Percentiles rank a stretch among this genome's conserved stretches.
These are phyloP conservation scores for Cataglyphis albicans DNA, from an alignment of 2,888 invertebrate genomes.

Conservation along the genomic window DNA sequence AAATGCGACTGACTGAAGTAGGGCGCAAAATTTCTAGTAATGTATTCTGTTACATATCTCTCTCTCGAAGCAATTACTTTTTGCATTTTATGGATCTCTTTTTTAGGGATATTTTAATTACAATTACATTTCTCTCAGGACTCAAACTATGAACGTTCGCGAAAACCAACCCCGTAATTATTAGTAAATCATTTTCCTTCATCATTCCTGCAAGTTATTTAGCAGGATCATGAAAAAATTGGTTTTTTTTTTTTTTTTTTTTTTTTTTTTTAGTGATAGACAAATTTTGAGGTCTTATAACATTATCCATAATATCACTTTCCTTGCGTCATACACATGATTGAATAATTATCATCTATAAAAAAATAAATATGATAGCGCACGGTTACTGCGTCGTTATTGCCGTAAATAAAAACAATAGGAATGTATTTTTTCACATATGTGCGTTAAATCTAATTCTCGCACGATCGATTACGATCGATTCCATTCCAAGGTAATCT, in stretches of 20 bases:
- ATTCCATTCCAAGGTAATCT: slow-evolving; percentile 28
- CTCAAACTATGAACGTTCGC: neutral
- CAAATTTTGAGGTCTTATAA: neutral
- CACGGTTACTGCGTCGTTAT: slow-evolving; percentile 41
- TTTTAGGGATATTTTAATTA: slow-evolving; percentile 14
- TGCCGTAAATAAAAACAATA: neutral
- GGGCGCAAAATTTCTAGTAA: slow-evolving; percentile 19
- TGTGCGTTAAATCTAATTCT: slow-evolving; percentile 43
- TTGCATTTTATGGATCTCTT: slow-evolving; percentile 1
- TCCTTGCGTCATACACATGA: neutral
- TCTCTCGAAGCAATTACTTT: slow-evolving; percentile 35
- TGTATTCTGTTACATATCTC: slow-evolving; percentile 49
- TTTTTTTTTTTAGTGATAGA: neutral
- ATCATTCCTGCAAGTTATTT: neutral
- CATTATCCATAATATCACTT: neutral
- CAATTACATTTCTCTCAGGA: slow-evolving; percentile 16
- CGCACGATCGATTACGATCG: slow-evolving; percentile 49
- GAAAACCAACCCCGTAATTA: neutral
- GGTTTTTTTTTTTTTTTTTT: too few species aligned
- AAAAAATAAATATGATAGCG: slow-evolving; percentile 10
- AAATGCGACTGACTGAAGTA: slow-evolving; percentile 13
- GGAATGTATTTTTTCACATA: slow-evolving; percentile 48
- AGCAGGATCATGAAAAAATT: neutral
- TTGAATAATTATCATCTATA: slow-evolving; percentile 44
- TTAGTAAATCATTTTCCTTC: slow-evolving; percentile 28